A percentile compares a stretch with the other conserved stretches of the same genome.
Conservation (phyloP, 2,888 invertebrate genomes). For the Dione vanillae region DNA sequence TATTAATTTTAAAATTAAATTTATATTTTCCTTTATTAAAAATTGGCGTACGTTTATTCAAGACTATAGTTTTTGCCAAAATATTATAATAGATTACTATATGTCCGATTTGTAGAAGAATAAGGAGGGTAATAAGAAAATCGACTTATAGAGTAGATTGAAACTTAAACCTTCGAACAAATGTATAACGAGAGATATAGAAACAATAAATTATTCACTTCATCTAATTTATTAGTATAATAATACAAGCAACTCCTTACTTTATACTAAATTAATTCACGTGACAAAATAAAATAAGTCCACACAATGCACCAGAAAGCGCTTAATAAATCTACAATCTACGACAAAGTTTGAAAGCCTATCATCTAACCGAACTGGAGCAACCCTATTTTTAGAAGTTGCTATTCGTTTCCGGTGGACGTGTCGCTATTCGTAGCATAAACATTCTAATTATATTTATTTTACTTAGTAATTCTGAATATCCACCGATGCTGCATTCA, state of each 20-base stretch:
- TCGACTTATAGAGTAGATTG: not conserved
- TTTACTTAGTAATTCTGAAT: constrained; percentile 15
- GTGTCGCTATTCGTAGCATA: constrained; percentile 1
- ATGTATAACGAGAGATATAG: too few relatives aligned
- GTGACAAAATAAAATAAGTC: too few relatives aligned
- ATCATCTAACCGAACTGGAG: constrained; percentile 11
- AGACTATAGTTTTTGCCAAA: too few relatives aligned
- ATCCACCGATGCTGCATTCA: constrained; percentile 20
- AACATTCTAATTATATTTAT: constrained; percentile 24
- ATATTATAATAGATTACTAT: not conserved
- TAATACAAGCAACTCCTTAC: too few relatives aligned
- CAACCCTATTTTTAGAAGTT: constrained; percentile 23
- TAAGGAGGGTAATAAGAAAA: not conserved
- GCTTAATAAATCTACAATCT: constrained; percentile 1
- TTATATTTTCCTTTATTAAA: not conserved
- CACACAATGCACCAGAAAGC: too few relatives aligned
- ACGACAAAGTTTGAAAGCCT: constrained; percentile 1
- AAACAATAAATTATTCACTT: too few relatives aligned
- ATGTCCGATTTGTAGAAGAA: not conserved
- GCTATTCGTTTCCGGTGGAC: constrained; percentile 21
- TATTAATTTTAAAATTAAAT: not conserved
- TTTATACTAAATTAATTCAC: too few relatives aligned
- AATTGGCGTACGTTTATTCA: not conserved
- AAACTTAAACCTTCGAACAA: too few relatives aligned
- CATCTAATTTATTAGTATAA: too few relatives aligned